Conservation (phyloP, 2,888 invertebrate species). For the Ditula angustiorana region DNA sequence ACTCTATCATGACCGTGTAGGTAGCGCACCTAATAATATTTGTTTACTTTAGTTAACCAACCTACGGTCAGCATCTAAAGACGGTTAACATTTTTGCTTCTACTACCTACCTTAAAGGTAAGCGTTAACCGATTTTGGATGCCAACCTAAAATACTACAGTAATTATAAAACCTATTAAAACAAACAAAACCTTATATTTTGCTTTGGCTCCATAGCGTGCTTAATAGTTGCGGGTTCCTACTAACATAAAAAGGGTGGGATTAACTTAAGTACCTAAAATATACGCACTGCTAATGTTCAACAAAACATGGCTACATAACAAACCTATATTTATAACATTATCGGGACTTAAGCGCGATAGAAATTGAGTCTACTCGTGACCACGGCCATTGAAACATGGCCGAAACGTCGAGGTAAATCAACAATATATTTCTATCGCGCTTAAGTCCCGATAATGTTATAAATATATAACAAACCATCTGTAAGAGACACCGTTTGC, state of each 20-base stretch:
- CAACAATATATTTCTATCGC: too few species aligned
- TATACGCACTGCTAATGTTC: too few species aligned
- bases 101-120: not conserved
- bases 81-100: not conserved
- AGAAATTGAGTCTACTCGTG: too few species aligned
- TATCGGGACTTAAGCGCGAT: too few species aligned
- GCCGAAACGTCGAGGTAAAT: too few species aligned
- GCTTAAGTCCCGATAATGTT: too few species aligned
- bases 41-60: not conserved
- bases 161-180: not conserved
- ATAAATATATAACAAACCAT: too few species aligned
- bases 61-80: not conserved
- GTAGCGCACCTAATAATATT: not conserved
- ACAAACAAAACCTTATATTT: not conserved
- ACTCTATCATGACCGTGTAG: constrained; percentile 3
- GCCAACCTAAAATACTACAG: not conserved
- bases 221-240: not conserved
- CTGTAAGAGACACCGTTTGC: too few species aligned
- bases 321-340: too few species aligned
- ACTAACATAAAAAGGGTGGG: not conserved
- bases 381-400: too few species aligned
- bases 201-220: not conserved
- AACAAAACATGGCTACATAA: too few species aligned
- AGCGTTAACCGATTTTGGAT: not conserved
- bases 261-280: too few species aligned